phyloP scores from a whole-genome alignment of 1,140 invertebrate genomes.

The Propsilocerus akamusi region DNA sequence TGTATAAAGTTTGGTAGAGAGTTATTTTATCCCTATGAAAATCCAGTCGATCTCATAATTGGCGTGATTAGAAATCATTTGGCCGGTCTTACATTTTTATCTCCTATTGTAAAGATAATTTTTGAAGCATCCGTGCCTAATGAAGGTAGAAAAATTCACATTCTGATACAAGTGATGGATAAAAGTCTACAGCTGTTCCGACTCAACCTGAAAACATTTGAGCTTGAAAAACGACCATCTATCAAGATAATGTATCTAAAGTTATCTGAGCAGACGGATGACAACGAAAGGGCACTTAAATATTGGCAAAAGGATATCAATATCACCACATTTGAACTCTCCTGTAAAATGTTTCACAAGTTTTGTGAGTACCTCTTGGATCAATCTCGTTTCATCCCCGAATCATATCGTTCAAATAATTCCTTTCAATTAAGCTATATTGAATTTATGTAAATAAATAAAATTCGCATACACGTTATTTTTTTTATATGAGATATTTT shows the following conservation, averaged over 20 bases:
- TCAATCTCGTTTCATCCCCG: background rate
- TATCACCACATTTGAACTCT: background rate
- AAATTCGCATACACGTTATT: constrained; percentile 16
- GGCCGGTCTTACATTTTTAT: background rate
- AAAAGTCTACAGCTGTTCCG: background rate
- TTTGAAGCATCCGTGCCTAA: background rate
- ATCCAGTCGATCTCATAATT: background rate
- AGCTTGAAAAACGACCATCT: background rate
- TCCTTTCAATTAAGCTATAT: background rate
- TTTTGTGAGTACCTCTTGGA: background rate
- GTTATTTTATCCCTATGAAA: background rate
- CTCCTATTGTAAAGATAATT: background rate
- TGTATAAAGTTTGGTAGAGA: background rate
- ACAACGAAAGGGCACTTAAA: background rate
- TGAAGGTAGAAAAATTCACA: background rate
- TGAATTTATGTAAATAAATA: constrained; percentile 8
- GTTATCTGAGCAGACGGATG: background rate
- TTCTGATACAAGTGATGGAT: background rate
- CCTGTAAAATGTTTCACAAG: background rate
- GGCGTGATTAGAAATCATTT: background rate
- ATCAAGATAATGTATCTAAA: background rate
- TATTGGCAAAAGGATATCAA: background rate
- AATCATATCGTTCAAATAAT: background rate
- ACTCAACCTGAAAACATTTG: background rate
- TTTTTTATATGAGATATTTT: no score